phyloP scores from a whole-genome alignment of 2,888 invertebrate genomes.

The Drosophila macrothrix region DNA sequence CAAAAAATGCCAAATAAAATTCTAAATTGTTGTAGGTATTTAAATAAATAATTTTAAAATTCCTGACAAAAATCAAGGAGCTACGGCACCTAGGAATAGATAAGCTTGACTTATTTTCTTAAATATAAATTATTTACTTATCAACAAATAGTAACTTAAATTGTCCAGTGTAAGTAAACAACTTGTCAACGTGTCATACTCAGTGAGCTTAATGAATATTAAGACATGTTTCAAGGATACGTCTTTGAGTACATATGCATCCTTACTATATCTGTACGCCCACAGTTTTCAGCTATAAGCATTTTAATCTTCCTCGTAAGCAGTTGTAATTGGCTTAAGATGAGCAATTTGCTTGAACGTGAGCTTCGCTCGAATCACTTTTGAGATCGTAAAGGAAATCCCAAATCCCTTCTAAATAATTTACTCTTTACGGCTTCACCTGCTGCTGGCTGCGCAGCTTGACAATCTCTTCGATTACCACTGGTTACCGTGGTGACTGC shows the following conservation, averaged over 20 bases:
- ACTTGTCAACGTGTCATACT: background rate
- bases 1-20: background rate
- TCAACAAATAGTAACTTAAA: background rate
- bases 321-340: slow-evolving; percentile 28
- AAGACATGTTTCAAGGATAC: slow-evolving; percentile 14
- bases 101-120: no score
- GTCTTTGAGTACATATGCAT: background rate
- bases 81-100: no score
- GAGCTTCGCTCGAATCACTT: slow-evolving; percentile 15
- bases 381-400: slow-evolving; percentile 45
- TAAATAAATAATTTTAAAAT: background rate
- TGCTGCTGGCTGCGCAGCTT: slow-evolving; percentile 38
- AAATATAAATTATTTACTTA: background rate
- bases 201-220: slow-evolving; percentile 5
- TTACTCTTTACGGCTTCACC: slow-evolving; percentile 47
- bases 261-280: background rate
- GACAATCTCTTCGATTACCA: slow-evolving; percentile 67
- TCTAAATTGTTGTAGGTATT: background rate
- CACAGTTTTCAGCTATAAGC: slow-evolving; percentile 5
- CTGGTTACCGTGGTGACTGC: slow-evolving; percentile 65
- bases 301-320: background rate
- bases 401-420: slow-evolving; percentile 78
- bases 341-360: slow-evolving; percentile 34
- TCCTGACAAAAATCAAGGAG: no score
- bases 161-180: background rate